Conservation (phyloP, 2,888 invertebrate genomes). For the Molorchus minor region DNA sequence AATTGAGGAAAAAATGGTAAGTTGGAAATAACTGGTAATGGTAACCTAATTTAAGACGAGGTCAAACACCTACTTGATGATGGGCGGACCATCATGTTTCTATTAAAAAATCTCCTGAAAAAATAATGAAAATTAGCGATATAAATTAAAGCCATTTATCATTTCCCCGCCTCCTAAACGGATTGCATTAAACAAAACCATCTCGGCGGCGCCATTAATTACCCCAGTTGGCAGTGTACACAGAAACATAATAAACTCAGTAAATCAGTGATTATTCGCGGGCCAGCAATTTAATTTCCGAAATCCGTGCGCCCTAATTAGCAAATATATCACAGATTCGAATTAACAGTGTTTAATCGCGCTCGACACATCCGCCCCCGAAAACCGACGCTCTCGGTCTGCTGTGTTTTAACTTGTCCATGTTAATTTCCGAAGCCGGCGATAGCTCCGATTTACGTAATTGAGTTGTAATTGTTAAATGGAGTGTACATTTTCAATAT, state of each 20-base stretch:
- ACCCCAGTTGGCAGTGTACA: constrained; percentile 32
- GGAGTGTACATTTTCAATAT: constrained; percentile 61
- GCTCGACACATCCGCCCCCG: constrained; percentile 51
- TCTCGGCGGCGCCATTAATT: constrained; percentile 38
- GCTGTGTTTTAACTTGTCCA: constrained; percentile 59
- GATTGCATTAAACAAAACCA: constrained; percentile 27
- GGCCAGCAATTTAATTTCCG: constrained; percentile 59
- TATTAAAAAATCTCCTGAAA: not conserved
- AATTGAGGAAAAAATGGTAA: no score
- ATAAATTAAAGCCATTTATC: constrained; percentile 23
- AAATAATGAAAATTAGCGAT: constrained; percentile 4
- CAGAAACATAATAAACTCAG: constrained; percentile 40
- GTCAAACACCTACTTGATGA: not conserved
- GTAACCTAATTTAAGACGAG: not conserved
- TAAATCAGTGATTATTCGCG: constrained; percentile 55
- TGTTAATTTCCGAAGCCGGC: constrained; percentile 63
- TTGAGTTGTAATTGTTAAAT: constrained; percentile 64
- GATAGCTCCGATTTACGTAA: constrained; percentile 62
- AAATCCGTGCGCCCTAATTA: constrained; percentile 58
- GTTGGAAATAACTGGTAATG: no score
- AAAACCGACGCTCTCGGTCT: constrained; percentile 49
- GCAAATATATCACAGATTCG: constrained; percentile 61
- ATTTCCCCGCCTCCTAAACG: constrained; percentile 27
- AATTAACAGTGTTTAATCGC: constrained; percentile 58
- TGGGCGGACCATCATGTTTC: not conserved